Base-by-base conservation (phyloP, 2,888 invertebrate genomes). In the Philaethria dido region DNA sequence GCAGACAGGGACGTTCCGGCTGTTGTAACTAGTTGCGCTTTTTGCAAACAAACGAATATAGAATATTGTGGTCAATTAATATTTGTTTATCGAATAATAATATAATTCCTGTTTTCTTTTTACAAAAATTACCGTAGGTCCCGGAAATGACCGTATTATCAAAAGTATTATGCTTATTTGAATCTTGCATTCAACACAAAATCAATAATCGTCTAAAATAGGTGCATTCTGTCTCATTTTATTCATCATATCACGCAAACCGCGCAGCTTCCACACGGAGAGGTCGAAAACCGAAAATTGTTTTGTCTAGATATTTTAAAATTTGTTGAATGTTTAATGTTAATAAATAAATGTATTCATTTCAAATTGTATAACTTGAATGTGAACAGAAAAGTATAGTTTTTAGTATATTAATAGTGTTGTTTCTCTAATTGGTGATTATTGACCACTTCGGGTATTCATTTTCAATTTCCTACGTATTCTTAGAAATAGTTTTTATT, bases 191-290 rank as follows among this genome's bases (percentile, higher is more conserved):
- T 36, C 29, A 6, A 14, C 8, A 13, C 6, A 54, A 54, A 55
- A 55, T 55, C 54, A 36, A 55, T 55, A 55, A 55, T 36, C 36
- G 18, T 18, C 8, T 36, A 18, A 54, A 33, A 33, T 55, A 36
- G 20, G 14, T 18, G 54, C 36, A 55, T 18, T 33, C 33, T 52
- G 29, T 29, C 29, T 29, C 16, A 8, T 52, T 52, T 29, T 25
- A 9, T 52, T 36, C 33, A 18, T 47, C 52, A 18, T 33, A 54
- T 54, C 33, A 13, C 52, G 52, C 2, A 18, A 18, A 16, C 33
- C 36, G 54, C 22, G 48, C 48, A 48, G 36, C 54, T 20, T 48
- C 22, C n/a, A 14, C 14, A 9, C 54, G 33, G 6, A 8, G 13
- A 18, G 16, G 11, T 33, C 18, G 18, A 18, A 36, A 3, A 20